These are phyloP conservation scores for Drosophila cardini DNA, from an alignment of 1,140 invertebrate species.

Conservation along the genomic window DNA sequence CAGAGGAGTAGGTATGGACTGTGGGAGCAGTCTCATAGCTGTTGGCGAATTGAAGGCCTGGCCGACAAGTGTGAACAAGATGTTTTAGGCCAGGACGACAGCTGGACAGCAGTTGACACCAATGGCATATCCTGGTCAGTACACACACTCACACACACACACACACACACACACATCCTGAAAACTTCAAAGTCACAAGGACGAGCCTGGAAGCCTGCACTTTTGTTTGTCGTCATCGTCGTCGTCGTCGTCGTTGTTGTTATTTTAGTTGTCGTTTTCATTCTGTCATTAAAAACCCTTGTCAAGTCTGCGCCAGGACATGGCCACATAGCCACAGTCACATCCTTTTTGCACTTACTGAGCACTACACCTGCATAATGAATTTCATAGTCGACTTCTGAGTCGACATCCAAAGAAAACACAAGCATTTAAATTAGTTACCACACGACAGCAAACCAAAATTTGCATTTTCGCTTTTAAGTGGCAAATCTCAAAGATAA, in stretches of 20 bases:
- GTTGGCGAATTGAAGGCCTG: constrained; percentile 57
- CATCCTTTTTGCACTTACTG: constrained; percentile 26
- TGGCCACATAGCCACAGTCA: constrained; percentile 40
- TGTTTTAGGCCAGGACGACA: constrained; percentile 76
- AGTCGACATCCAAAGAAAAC: neutral
- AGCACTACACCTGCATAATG: constrained; percentile 74
- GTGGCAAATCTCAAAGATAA: constrained; percentile 55
- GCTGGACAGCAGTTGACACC: constrained; percentile 73
- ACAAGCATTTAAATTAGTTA: constrained; percentile 70
- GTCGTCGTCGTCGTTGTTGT: constrained; percentile 26
- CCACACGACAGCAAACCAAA: constrained; percentile 29
- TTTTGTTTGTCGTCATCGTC: constrained; percentile 35
- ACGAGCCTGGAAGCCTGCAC: constrained; percentile 48
- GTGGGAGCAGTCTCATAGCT: constrained; percentile 22
- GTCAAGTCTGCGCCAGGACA: constrained; percentile 70
- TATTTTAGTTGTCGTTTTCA: constrained; percentile 80
- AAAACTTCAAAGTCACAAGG: constrained; percentile 73
- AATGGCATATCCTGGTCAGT: constrained; percentile 66
- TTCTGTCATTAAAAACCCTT: constrained; percentile 82
- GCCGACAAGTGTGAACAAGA: constrained; percentile 80
- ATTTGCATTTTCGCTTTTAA: constrained; percentile 76
- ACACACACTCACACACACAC: constrained; percentile 24
- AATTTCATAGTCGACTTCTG: constrained; percentile 63
- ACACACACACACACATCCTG: constrained; percentile 41
- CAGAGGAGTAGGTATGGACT: neutral